These are phyloP conservation scores for Thomomys bottae DNA, from an alignment of 2,113 vertebrate species.

Conservation along the genomic window DNA sequence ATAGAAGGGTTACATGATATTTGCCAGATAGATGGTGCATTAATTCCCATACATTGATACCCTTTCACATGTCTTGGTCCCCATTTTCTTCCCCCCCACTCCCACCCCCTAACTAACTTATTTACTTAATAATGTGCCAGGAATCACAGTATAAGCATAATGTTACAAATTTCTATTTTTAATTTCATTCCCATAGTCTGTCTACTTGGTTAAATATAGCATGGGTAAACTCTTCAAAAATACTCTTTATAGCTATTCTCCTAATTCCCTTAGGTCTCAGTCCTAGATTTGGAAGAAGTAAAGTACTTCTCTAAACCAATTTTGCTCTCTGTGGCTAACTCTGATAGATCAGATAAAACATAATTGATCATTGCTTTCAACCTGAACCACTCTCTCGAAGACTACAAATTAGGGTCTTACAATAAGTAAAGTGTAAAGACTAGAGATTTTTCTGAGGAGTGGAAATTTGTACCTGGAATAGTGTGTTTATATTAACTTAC, in stretches of 20 bases:
- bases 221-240: background rate
- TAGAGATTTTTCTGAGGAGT: background rate
- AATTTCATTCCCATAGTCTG: background rate
- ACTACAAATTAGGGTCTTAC: background rate
- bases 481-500: background rate
- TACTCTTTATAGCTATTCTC: background rate
- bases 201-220: background rate
- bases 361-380: background rate
- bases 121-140: background rate
- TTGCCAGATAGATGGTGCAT: too few species aligned
- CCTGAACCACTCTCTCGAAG: background rate
- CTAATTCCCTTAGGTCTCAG: slow-evolving; percentile 10
- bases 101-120: background rate
- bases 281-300: background rate
- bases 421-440: background rate
- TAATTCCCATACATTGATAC: too few species aligned
- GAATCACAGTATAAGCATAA: background rate
- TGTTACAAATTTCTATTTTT: background rate
- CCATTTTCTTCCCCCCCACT: too few species aligned
- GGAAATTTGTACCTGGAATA: background rate
- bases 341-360: background rate
- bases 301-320: background rate
- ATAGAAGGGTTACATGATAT: too few species aligned
- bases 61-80: too few species aligned
- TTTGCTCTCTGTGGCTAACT: slow-evolving; percentile 4